Evolutionary conservation across 2,888 invertebrate genomes (phyloP), one percentile per base, ranked within the genome.

Genomic region (Achlya flavicornis): DNA sequence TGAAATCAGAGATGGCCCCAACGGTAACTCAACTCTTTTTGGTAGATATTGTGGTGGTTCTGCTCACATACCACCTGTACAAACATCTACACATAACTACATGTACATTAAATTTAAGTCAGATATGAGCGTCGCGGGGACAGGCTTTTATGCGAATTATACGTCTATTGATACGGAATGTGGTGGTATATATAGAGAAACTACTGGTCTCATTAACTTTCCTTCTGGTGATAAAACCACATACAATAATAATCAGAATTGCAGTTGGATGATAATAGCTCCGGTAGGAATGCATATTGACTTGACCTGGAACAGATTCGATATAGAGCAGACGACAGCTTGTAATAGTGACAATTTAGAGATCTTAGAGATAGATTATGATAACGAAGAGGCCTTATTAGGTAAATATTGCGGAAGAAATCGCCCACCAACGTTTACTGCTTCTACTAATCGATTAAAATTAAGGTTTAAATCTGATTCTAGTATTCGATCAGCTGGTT

Each of bases 111-210:
- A 94, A 68, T 96, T 98, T 77, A 86, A 86, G 63, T 95, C 95
- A 0, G 96, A 96, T 76, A 75, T 85, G 57, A 94, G 91, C 19
- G 74, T 95, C 16, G 82, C 89, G 6, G 95, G 95, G 3, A 91
- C 93, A 59, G 98, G 98, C 4, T 98, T 98, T 82, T 94, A 94
- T 66, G 96, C 97, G 1, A 96, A 96, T 67, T 98, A 97, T 79
- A 95, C 96, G 0, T 94, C 96, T 0, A 83, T 96, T 41, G 93
- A 95, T 66, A 94, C 94, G 84, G 95, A 91, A 65, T 98, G 98
- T 87, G 98, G 98, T 1, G 97, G 97, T 3, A 94, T 97, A 62
- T 86, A 96, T 58, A 96, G 94, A 70, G 91, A 92, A 3, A 78
- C 89, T 1, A 90, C 94, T 0, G 97, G 97, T 0, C 86, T 94